Percentiles rank a stretch among this genome's conserved stretches.
Evolutionary conservation across 1,140 invertebrate genomes (phyloP).

Genomic region (Tetramorium simillimum): DNA sequence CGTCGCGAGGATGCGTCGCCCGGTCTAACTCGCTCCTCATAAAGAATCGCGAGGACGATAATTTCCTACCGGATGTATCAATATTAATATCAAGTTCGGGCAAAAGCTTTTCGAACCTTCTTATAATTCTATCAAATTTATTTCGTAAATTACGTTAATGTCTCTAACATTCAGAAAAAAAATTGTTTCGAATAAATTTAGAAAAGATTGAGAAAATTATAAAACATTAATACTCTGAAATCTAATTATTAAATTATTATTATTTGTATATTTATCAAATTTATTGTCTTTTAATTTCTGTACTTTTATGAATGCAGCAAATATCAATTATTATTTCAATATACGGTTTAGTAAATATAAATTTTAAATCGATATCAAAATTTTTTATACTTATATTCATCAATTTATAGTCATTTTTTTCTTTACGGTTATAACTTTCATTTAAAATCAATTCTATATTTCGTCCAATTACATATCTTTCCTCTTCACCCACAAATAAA

Average conservation of each 20-base stretch:
- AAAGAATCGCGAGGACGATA: constrained; percentile 5
- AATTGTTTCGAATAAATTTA: neutral
- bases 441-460: neutral
- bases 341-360: neutral
- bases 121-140: neutral
- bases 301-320: neutral
- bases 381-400: neutral
- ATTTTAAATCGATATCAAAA: neutral
- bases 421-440: neutral
- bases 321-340: neutral
- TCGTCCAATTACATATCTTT: neutral
- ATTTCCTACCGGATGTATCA: constrained; percentile 10
- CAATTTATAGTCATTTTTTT: neutral
- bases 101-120: neutral
- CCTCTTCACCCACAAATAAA: neutral
- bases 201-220: neutral
- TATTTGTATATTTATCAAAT: neutral
- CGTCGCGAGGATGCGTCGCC: constrained; percentile 25
- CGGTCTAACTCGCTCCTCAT: neutral
- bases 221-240: neutral
- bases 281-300: neutral
- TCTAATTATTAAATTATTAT: neutral
- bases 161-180: neutral
- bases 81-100: constrained; percentile 3
- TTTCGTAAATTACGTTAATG: neutral